phyloP scores from a whole-genome alignment of 2,797 vertebrate genomes.

The Botia almorhae region DNA sequence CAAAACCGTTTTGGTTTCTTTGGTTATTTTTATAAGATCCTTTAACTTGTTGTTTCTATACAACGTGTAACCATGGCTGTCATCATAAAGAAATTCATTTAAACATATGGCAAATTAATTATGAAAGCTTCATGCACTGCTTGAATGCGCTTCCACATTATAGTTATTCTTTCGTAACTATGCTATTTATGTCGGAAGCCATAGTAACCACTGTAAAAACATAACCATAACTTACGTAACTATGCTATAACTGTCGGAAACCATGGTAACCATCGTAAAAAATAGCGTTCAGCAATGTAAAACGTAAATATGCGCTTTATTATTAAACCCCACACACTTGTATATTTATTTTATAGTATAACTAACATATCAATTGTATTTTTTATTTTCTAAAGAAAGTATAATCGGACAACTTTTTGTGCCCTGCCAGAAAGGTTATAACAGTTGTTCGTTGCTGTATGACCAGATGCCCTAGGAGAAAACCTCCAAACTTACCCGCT shows the following conservation, averaged over 20 bases:
- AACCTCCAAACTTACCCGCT: conserved; percentile 30
- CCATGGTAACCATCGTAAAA: too few relatives aligned
- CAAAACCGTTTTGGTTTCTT: background rate
- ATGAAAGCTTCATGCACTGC: background rate
- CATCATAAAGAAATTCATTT: too few relatives aligned
- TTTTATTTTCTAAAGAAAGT: background rate
- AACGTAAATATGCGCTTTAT: too few relatives aligned
- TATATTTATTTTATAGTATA: background rate
- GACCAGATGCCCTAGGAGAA: background rate
- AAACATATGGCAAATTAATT: background rate
- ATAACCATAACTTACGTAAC: too few relatives aligned
- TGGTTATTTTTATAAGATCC: background rate
- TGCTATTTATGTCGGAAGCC: background rate
- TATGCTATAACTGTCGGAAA: too few relatives aligned
- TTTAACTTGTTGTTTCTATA: background rate
- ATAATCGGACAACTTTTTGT: background rate
- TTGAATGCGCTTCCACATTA: background rate
- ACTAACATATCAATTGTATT: background rate
- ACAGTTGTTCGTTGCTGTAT: background rate
- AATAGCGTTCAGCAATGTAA: too few relatives aligned
- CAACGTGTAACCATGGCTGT: too few relatives aligned
- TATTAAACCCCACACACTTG: too few relatives aligned
- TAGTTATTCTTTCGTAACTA: background rate
- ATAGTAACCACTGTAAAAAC: background rate
- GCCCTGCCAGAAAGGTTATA: too few relatives aligned